Evolutionary conservation across 2,113 vertebrate species (phyloP).

Genomic region (Rhinolophus sinicus): DNA sequence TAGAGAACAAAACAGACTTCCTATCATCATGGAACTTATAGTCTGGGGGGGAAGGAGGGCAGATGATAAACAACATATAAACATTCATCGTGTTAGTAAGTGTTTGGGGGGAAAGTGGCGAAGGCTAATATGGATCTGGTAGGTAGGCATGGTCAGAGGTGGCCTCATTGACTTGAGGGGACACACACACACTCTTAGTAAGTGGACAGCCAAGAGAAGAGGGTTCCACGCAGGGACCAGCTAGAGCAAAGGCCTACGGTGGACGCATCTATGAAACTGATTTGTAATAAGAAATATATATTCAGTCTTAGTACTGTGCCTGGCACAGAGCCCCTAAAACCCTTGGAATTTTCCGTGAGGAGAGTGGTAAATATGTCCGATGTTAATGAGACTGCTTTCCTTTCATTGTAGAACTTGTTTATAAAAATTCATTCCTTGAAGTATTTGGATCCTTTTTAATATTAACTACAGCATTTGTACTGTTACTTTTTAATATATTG

Average conservation of each 20-base stretch:
- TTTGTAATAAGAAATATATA: not conserved
- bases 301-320: not conserved
- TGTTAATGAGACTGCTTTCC: not conserved
- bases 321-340: not conserved
- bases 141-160: not conserved
- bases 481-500: too few relatives aligned
- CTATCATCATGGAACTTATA: fast-evolving
- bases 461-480: too few relatives aligned
- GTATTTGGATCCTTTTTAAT: too few relatives aligned
- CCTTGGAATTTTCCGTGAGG: not conserved
- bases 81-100: not conserved
- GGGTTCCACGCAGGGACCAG: not conserved
- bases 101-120: too few relatives aligned
- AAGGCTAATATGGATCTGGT: not conserved
- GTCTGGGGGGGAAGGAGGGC: not conserved
- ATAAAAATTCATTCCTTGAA: too few relatives aligned
- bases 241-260: fast-evolving
- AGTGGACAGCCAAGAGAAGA: not conserved
- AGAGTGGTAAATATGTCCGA: not conserved
- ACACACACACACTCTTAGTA: not conserved
- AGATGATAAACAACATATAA: not conserved
- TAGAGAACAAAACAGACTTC: not conserved
- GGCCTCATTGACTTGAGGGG: not conserved
- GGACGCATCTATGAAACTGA: not conserved
- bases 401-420: too few relatives aligned